Percentiles rank a stretch among this genome's conserved stretches.
Conservation (phyloP, 2,113 vertebrate genomes). For the Poecilia latipinna region DNA sequence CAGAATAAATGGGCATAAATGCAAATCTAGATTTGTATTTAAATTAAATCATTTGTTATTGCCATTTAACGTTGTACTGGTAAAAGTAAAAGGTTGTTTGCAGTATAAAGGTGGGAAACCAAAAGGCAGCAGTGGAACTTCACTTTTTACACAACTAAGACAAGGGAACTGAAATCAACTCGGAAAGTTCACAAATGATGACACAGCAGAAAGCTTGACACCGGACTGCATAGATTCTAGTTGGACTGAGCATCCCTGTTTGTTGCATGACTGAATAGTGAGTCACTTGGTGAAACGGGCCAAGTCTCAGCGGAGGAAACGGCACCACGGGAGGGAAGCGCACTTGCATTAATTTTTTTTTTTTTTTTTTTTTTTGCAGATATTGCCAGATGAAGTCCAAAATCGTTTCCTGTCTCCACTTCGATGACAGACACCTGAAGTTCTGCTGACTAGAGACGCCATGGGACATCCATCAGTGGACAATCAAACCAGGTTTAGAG, state of each 20-base stretch:
- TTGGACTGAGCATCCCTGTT: slow-evolving; percentile 52
- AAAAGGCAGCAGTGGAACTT: too few species aligned
- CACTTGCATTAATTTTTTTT: slow-evolving; percentile 56
- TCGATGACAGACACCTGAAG: slow-evolving; percentile 63
- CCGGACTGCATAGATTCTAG: slow-evolving; percentile 42
- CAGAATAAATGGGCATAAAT: too few species aligned
- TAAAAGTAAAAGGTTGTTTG: not conserved
- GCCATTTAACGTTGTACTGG: not conserved
- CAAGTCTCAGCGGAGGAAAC: slow-evolving; percentile 64
- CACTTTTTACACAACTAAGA: not conserved
- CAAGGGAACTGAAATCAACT: slow-evolving; percentile 4
- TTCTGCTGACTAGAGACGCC: slow-evolving; percentile 67
- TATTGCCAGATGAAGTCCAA: slow-evolving; percentile 59
- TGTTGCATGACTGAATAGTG: slow-evolving; percentile 61
- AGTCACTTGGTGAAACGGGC: slow-evolving; percentile 60
- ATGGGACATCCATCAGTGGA: slow-evolving; percentile 55
- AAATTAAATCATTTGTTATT: not conserved
- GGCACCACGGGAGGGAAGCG: slow-evolving; percentile 47
- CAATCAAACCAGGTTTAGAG: slow-evolving; percentile 51
- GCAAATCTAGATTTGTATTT: too few species aligned
- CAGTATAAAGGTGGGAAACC: too few species aligned
- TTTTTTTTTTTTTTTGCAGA: slow-evolving; percentile 42
- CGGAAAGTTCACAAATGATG: slow-evolving; percentile 42
- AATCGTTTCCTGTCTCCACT: slow-evolving; percentile 60
- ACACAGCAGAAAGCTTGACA: slow-evolving; percentile 58